Evolutionary conservation across 64 coral and sea anemone genomes (phyloP).

Genomic region (Porites australiensis): DNA sequence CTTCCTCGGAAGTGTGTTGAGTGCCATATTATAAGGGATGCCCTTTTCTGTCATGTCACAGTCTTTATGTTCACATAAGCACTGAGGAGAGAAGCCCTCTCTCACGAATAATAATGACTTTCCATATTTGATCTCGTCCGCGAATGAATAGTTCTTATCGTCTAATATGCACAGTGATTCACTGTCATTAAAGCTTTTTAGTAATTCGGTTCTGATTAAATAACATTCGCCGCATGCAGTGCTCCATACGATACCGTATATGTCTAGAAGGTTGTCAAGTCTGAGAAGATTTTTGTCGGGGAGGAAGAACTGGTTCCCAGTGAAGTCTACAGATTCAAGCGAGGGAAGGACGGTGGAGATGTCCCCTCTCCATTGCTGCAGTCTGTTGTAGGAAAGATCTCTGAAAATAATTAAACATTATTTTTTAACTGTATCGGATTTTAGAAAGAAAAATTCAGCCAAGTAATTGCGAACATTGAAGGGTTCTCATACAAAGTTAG

Average conservation of each 20-base stretch:
- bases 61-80: slow-evolving; percentile 24
- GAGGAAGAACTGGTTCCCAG: slow-evolving; percentile 34
- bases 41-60: background rate
- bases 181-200: slow-evolving; percentile 3
- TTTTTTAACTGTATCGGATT: background rate
- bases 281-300: slow-evolving; percentile 15
- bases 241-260: slow-evolving; percentile 35
- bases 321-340: slow-evolving; percentile 10
- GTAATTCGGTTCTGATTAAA: slow-evolving; percentile 2
- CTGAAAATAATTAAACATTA: background rate
- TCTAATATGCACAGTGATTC: background rate
- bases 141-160: background rate
- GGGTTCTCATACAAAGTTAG: no score
- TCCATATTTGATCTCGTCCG: slow-evolving; percentile 46
- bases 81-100: slow-evolving; percentile 62
- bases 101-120: slow-evolving; percentile 22
- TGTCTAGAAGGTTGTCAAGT: background rate
- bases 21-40: background rate
- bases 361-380: slow-evolving; percentile 21
- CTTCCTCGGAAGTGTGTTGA: slow-evolving; percentile 44
- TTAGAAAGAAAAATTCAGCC: background rate
- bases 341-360: background rate
- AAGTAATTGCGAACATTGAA: background rate
- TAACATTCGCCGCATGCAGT: slow-evolving; percentile 1
- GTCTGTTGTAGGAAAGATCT: slow-evolving; percentile 34